phyloP scores from a whole-genome alignment of 2,113 vertebrate genomes.

The Otolemur garnettii region DNA sequence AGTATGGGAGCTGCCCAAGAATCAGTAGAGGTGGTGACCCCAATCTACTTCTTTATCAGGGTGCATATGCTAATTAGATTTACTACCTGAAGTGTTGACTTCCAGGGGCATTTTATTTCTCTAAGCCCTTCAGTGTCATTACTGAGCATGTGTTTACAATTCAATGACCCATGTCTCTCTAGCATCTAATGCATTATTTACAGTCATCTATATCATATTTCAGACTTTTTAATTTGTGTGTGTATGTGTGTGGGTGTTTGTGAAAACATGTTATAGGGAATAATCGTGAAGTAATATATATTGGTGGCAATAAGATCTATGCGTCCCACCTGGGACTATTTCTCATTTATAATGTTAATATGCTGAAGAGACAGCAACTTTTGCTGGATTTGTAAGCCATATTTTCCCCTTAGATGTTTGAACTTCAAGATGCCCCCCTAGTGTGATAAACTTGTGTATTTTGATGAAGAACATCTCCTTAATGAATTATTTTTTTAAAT shows the following conservation, averaged over 20 bases:
- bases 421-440: background rate
- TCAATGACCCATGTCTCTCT: background rate
- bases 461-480: background rate
- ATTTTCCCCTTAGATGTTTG: background rate
- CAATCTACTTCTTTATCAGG: background rate
- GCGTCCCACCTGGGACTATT: background rate
- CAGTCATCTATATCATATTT: background rate
- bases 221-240: background rate
- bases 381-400: background rate
- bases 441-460: background rate
- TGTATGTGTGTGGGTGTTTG: fast-evolving
- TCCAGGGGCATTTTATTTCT: background rate
- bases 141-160: background rate
- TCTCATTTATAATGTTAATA: background rate
- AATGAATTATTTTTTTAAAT: no score
- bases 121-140: background rate
- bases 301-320: background rate
- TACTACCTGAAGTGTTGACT: background rate
- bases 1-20: background rate
- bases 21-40: background rate
- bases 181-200: background rate
- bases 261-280: background rate
- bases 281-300: background rate
- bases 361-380: background rate
- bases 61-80: background rate